A percentile compares a stretch with the other conserved stretches of the same genome.
Evolutionary conservation across 2,113 vertebrate genomes (phyloP).

Genomic region (Lamprologus speciosus): DNA sequence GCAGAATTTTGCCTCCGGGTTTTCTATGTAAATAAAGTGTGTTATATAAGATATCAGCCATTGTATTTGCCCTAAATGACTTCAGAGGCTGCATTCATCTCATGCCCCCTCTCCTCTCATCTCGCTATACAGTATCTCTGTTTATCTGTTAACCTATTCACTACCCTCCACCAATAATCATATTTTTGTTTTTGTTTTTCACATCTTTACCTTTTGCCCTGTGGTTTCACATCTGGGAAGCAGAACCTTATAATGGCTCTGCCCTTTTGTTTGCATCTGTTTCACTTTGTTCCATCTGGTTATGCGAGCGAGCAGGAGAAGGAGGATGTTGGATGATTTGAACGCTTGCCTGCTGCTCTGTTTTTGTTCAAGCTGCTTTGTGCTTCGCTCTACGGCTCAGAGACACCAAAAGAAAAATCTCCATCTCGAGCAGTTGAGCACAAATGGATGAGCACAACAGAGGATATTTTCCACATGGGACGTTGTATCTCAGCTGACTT

Average conservation of each 20-base stretch:
- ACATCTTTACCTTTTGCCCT: background rate
- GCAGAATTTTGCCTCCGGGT: background rate
- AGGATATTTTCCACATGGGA: background rate
- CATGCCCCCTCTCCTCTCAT: background rate
- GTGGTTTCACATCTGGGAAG: conserved; percentile 14
- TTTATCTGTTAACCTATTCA: background rate
- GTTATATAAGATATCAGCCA: background rate
- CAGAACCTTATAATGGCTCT: background rate
- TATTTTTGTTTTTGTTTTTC: background rate
- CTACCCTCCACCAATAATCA: background rate
- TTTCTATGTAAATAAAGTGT: background rate
- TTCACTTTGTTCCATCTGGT: background rate
- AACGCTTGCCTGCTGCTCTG: background rate
- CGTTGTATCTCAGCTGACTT: background rate
- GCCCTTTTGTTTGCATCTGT: conserved; percentile 10
- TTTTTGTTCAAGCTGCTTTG: background rate
- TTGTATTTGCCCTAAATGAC: background rate
- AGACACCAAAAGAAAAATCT: background rate
- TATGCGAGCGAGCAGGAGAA: background rate
- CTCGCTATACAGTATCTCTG: background rate
- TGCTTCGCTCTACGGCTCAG: background rate
- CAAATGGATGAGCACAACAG: background rate
- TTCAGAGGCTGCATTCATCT: background rate
- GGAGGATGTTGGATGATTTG: background rate
- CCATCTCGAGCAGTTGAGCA: background rate